Base-by-base conservation (phyloP, 2,113 vertebrate species). In the Pseudopipra pipra region DNA sequence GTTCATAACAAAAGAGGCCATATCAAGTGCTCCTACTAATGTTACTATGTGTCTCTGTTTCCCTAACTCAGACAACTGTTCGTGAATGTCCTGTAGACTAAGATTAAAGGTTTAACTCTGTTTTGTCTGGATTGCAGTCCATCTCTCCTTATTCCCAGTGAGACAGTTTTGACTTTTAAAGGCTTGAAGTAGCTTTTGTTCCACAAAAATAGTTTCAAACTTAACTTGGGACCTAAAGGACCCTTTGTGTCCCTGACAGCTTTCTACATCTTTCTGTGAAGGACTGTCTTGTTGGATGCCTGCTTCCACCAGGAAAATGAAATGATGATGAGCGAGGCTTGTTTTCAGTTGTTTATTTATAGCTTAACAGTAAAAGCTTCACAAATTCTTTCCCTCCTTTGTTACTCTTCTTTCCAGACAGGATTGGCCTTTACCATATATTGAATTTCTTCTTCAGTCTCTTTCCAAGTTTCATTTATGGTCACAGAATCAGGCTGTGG, bases 361-460 rank as follows among this genome's bases (percentile, higher is more conserved):
- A 66, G 15, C 23, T 62, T 66, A 58, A 66, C 24, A 82, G 28
- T 23, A 67, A 71, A 62, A 67, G 7, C 20, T 66, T 65, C 17
- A 61, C 12, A 58, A 1, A 16, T 51, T 58, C 12, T 33, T 7
- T 8, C 2, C 7, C 3, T 5, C 5, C 19, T 37, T 82, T 1
- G 0, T 67, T 82, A 46, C 55, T 75, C 63, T 52, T 31, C 20
- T 84, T 94, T 94, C 59, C 41, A 70, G 37, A 44, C 12, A 17
- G 11, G 5, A 12, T 68, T 90, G 92, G 21, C 44, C 37, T 91
- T 88, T 41, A 31, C 16, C 6, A 2, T 66, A 6, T 58, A 62
- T 30, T 77, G 33, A 74, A 74, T 89, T 86, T 83, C 63, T 84
- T 86, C 28, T 83, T 77, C 76, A 39, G 54, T 77, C 10, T 76